These are phyloP conservation scores for Trinorchestia longiramus DNA, from an alignment of 1,140 invertebrate genomes.

Conservation along the genomic window DNA sequence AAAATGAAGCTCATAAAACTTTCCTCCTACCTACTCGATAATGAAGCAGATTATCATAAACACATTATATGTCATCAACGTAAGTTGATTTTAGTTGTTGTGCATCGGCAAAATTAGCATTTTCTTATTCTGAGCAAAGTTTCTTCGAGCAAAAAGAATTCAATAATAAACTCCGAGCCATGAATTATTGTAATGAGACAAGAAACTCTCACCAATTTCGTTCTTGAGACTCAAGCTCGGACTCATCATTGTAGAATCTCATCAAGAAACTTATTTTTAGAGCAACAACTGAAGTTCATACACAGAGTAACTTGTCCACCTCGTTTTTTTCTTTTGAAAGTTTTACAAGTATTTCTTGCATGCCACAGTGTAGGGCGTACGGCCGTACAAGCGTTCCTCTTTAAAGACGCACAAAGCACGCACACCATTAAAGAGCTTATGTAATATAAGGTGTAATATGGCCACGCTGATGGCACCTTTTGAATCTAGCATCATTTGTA, in stretches of 20 bases:
- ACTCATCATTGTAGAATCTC: background rate
- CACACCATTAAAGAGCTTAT: background rate
- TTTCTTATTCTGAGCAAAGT: background rate
- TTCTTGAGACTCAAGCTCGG: background rate
- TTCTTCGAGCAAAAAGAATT: background rate
- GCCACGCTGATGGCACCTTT: background rate
- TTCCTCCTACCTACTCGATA: background rate
- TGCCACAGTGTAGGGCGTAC: background rate
- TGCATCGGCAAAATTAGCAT: background rate
- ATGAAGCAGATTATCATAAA: background rate
- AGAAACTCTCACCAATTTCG: background rate
- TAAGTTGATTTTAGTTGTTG: background rate
- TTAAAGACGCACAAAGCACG: background rate
- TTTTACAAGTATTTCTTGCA: background rate
- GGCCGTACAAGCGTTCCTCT: background rate
- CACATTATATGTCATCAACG: background rate
- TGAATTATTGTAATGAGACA: background rate
- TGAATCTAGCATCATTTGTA: background rate
- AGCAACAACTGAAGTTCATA: background rate
- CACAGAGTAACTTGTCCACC: background rate
- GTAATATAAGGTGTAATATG: background rate
- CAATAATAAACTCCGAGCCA: background rate
- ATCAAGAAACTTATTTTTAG: background rate
- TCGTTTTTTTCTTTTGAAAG: background rate
- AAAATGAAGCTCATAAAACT: background rate